Evolutionary conservation across 2,888 invertebrate species (phyloP), one percentile per base, ranked within the genome.

Genomic region (Eristalis arbustorum): DNA sequence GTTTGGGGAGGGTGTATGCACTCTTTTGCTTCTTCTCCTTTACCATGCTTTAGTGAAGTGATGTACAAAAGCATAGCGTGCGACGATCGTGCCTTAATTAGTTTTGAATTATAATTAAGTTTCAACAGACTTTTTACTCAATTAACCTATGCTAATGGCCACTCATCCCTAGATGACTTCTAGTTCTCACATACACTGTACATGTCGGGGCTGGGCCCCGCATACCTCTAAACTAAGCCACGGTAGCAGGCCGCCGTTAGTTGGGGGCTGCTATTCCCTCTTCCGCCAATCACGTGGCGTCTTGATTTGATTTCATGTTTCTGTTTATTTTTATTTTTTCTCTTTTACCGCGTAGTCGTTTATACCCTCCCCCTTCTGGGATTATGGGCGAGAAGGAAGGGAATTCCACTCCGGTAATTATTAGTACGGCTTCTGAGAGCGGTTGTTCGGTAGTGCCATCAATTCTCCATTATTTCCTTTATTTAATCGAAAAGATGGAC

Each of bases 31-130:
- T n/a, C 61, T 22, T 25, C 25, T 10, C 11, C 18, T 8, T 61
- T 25, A 6, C 3, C 72, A 40, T 42, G 28, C 37, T 59, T 61
- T 28, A 22, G 25, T 25, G n/a, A 28, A 18, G 22, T 6, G 66
- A 22, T 18, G 22, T 23, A 67, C 23, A 22, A 49, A 22, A 66
- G 79, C 69, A 67, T 56, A 72, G 66, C 6, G 73, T 74, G 64
- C 64, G 68, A 63, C 69, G 76, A 69, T 78, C 78, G 77, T 59
- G 64, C 78, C 63, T 75, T 87, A 79, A 83, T 87, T 83, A 78
- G 83, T 87, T 87, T 83, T 75, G 68, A 87, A 87, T 87, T 68
- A 76, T 79, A 87, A 87, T 87, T 83, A 87, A 83, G 87, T 87
- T 87, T 75, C 82, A 72, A 83, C 87, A 79, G 79, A 57, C 83